Conservation (phyloP, 2,113 vertebrate species). For the Natator depressus region DNA sequence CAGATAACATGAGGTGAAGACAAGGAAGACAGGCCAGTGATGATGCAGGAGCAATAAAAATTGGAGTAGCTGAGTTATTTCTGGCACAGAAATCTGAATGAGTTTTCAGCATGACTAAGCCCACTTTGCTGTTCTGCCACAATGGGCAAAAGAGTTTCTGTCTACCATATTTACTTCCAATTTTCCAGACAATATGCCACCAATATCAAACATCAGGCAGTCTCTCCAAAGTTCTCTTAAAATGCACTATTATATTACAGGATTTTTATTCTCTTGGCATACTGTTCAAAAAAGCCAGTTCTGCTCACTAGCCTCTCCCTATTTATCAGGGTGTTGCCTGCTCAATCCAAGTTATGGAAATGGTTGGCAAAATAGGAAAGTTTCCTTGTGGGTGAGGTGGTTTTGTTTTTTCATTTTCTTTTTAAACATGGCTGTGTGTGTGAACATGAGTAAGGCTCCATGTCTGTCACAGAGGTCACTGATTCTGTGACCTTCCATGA, state of each 20-base stretch:
- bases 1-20: not conserved
- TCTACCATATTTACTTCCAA: not conserved
- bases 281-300: not conserved
- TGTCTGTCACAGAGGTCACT: no score
- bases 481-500: no score
- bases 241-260: not conserved
- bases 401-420: not conserved
- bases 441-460: not conserved
- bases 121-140: not conserved
- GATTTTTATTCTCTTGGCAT: not conserved
- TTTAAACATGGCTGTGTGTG: not conserved
- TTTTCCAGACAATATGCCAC: not conserved
- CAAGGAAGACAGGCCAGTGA: not conserved
- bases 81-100: not conserved
- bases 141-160: not conserved
- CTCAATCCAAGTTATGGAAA: conserved; percentile 37
- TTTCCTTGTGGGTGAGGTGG: not conserved
- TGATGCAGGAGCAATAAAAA: not conserved
- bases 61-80: not conserved
- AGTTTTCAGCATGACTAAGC: not conserved
- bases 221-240: not conserved
- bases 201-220: not conserved
- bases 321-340: not conserved
- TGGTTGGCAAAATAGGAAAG: not conserved
- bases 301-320: not conserved